These are phyloP conservation scores for Megalops cyprinoides DNA, from an alignment of 2,797 vertebrate genomes.

Conservation along the genomic window DNA sequence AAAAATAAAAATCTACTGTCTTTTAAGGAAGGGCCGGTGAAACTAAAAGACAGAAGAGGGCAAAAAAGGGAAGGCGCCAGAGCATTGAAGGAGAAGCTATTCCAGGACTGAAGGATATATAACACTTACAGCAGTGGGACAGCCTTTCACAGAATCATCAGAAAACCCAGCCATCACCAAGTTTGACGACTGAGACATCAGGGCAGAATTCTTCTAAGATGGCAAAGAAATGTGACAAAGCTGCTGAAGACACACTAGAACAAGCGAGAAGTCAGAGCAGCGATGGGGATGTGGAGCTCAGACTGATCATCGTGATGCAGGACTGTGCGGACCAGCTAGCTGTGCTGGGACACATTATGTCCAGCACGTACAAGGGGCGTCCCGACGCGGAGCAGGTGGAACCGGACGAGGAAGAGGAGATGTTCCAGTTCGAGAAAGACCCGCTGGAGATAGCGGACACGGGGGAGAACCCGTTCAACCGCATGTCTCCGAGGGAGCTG, in stretches of 20 bases:
- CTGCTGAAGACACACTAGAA: not conserved
- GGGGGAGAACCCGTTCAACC: not conserved
- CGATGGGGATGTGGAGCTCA: slow-evolving; percentile 55
- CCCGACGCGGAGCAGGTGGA: slow-evolving; percentile 26
- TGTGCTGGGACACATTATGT: slow-evolving; percentile 71
- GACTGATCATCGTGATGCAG: slow-evolving; percentile 68
- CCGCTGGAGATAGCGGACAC: not conserved
- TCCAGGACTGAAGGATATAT: no score
- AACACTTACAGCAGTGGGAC: no score
- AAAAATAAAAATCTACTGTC: no score
- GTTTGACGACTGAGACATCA: no score
- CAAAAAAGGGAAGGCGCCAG: no score
- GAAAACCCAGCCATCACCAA: no score
- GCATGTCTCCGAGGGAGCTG: not conserved
- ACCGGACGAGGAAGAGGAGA: not conserved
- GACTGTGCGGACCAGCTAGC: slow-evolving; percentile 68
- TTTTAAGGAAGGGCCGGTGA: no score
- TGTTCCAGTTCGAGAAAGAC: no score
- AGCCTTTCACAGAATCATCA: no score
- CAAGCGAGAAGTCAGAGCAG: not conserved
- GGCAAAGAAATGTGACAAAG: not conserved
- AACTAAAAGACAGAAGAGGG: no score
- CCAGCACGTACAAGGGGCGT: no score
- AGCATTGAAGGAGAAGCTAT: no score
- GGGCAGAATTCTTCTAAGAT: not conserved